Evolutionary conservation across 2,797 vertebrate species (phyloP).

Genomic region (Chelon labrosus): DNA sequence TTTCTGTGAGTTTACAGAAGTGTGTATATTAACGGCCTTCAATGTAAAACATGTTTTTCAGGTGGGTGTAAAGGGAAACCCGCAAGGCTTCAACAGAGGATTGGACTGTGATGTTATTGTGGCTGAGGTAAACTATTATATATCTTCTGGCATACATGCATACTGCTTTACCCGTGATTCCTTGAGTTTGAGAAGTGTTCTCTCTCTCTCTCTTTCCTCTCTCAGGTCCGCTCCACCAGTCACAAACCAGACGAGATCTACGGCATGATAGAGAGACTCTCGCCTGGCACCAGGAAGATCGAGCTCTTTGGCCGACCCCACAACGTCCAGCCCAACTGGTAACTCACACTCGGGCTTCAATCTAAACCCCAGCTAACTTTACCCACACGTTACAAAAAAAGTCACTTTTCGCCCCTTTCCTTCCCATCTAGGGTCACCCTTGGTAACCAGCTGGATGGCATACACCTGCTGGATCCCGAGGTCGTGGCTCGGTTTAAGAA

Average conservation of each 20-base stretch:
- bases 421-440: conserved; percentile 88
- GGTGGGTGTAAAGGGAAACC: conserved; percentile 95
- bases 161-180: background rate
- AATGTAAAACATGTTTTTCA: conserved; percentile 57
- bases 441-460: conserved; percentile 94
- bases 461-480: conserved; percentile 93
- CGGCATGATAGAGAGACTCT: conserved; percentile 96
- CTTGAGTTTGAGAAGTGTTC: background rate
- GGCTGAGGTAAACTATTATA: conserved; percentile 86
- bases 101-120: conserved; percentile 96
- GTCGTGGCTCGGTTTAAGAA: conserved; percentile 94
- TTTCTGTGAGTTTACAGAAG: background rate
- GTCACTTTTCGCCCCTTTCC: background rate
- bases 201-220: background rate
- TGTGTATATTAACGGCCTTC: background rate
- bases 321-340: conserved; percentile 96
- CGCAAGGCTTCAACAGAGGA: conserved; percentile 95
- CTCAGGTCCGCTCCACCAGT: conserved; percentile 94
- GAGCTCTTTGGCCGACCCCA: conserved; percentile 94
- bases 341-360: conserved; percentile 5
- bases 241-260: conserved; percentile 97
- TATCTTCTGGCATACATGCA: background rate
- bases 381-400: background rate
- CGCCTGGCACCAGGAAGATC: conserved; percentile 94
- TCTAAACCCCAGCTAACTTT: background rate